Base-by-base conservation (phyloP, 1,140 invertebrate genomes). In the Drosophila persimilis region DNA sequence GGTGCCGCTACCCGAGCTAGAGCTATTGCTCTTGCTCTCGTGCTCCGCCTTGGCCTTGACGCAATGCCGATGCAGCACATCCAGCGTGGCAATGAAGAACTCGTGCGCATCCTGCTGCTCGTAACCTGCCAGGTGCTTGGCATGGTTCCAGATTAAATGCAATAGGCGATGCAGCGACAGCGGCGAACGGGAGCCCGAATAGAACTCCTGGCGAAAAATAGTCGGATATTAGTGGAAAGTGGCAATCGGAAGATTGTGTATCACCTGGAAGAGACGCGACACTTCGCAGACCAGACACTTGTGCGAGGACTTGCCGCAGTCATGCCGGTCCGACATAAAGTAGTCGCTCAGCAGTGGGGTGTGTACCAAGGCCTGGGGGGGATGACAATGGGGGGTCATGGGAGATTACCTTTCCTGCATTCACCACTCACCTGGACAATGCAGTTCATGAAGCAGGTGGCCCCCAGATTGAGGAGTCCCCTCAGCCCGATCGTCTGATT, bases 31-130 rank as follows among this genome's bases (percentile, higher is more conserved):
- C 62, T 80, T 89, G 67, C 73, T 79, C 57, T 73, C 80, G 57
- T 70, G 61, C 57, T 90, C 81, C 57, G 83, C 59, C 56, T 89
- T 90, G 52, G 90, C 84, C 66, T 91, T 92, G 91, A 93, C 93
- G 35, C 90, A 91, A 26, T 91, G 91, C 11, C 80, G 71, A 92
- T 99, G 98, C 24, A 99, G 92, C 6, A 99, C 95, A 91, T 99
- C 96, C 22, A 99, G 93, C 2, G 97, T 97, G 15, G 98, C 97
- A 53, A 99, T 99, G 81, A 99, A 98, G 92, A 99, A 99, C 93
- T 99, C 98, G 90, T 99, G 99, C 57, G 98, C 98, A 92, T 99
- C 99, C 92, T 99, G 98, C 91, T 99, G 98, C 90, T 99, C 97
- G 91, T 99, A 98, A 41, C 98, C 97, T 31, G 98, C 97, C 71